Conservation (phyloP, 2,113 vertebrate species). For the Psettodes erumei region DNA sequence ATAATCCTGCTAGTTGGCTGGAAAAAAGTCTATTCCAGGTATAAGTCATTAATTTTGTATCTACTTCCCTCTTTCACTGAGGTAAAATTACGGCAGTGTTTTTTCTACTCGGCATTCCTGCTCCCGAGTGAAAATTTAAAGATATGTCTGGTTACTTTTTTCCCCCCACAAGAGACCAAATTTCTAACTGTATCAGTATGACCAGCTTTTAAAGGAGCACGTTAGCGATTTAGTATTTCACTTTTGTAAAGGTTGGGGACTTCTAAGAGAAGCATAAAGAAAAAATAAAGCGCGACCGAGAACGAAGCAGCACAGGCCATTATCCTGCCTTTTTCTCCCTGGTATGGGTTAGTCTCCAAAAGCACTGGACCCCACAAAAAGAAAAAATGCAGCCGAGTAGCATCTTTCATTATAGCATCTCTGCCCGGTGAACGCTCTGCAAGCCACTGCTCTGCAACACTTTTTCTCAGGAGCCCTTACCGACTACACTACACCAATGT, state of each 20-base stretch:
- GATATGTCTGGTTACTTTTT: not conserved
- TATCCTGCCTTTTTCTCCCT: not conserved
- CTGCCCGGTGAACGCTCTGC: not conserved
- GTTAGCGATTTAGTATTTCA: slow-evolving; percentile 5
- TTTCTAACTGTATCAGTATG: not conserved
- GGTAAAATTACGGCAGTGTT: not conserved
- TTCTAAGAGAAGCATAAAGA: not conserved
- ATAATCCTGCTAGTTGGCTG: not conserved
- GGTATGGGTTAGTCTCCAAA: not conserved
- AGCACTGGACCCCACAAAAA: not conserved
- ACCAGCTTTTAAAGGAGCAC: not conserved
- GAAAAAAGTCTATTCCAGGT: not conserved
- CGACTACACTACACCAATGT: too few species aligned
- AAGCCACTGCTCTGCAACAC: not conserved
- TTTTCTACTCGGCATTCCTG: not conserved
- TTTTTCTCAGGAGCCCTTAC: too few species aligned
- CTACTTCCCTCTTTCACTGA: not conserved
- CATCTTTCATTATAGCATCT: not conserved
- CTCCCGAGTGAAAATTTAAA: not conserved
- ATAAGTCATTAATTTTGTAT: not conserved
- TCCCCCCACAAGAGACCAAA: not conserved
- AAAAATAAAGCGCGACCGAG: too few species aligned
- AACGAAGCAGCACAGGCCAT: not conserved
- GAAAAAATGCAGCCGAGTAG: not conserved
- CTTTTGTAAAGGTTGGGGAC: not conserved